Evolutionary conservation across 92 coral and sea anemone genomes (phyloP).

Genomic region (Phenganax subtilis): DNA sequence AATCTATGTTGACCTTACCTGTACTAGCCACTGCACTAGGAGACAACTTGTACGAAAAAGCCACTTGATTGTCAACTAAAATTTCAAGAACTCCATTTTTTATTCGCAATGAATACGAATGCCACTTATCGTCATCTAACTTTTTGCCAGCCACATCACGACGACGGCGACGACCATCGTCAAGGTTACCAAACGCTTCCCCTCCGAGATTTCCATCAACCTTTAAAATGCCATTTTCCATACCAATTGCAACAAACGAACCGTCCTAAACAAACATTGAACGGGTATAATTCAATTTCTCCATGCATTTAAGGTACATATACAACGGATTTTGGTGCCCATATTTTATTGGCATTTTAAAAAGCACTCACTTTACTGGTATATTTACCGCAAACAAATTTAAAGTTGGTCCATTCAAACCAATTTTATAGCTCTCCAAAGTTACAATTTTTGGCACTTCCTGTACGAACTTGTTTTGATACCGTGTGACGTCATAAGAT

Average conservation of each 20-base stretch:
- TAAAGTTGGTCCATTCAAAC: no score
- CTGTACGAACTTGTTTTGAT: no score
- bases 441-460: no score
- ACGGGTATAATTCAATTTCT: not conserved
- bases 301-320: no score
- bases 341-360: no score
- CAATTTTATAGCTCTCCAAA: no score
- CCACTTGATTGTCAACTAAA: slow-evolving; percentile 5
- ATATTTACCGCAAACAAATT: no score
- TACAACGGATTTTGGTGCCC: no score
- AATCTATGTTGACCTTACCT: slow-evolving; percentile 2
- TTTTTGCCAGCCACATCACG: not conserved
- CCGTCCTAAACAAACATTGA: slow-evolving; percentile 3
- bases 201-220: slow-evolving; percentile 9
- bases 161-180: not conserved
- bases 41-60: not conserved
- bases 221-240: not conserved
- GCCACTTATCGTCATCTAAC: slow-evolving; percentile 25
- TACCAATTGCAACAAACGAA: not conserved
- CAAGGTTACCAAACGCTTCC: not conserved
- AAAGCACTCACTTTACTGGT: no score
- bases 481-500: no score
- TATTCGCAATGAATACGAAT: slow-evolving; percentile 8
- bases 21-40: not conserved
- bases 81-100: slow-evolving; percentile 21